Conservation (phyloP, 2,888 invertebrate genomes). For the Julus scanicus region DNA sequence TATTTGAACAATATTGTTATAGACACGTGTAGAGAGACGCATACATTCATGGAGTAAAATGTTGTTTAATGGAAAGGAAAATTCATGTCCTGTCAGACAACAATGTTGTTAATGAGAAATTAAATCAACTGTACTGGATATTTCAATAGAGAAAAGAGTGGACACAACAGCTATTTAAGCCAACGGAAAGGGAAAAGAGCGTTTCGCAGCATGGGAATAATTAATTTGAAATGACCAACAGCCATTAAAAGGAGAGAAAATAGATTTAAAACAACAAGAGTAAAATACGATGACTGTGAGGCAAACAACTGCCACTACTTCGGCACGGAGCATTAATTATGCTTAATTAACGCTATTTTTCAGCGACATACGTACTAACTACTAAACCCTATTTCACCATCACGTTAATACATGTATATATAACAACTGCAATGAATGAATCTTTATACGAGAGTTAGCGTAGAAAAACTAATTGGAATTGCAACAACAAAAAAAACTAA, state of each 20-base stretch:
- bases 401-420: too few species aligned
- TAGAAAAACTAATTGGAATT: too few species aligned
- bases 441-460: too few species aligned
- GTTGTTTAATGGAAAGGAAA: neutral
- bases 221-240: slow-evolving; percentile 2
- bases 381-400: too few species aligned
- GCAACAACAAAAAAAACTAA: too few species aligned
- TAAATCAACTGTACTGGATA: neutral
- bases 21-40: neutral
- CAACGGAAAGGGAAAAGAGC: neutral
- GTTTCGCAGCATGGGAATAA: neutral
- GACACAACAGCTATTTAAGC: neutral
- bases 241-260: neutral
- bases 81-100: neutral
- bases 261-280: neutral
- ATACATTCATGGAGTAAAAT: neutral
- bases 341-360: neutral
- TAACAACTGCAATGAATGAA: too few species aligned
- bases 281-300: neutral
- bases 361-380: neutral
- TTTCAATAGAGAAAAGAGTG: neutral
- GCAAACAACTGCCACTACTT: neutral
- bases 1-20: neutral
- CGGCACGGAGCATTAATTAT: neutral
- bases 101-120: slow-evolving; percentile 11